phyloP scores from a whole-genome alignment of 1,140 invertebrate species.

The Lysiphlebus fabarum region DNA sequence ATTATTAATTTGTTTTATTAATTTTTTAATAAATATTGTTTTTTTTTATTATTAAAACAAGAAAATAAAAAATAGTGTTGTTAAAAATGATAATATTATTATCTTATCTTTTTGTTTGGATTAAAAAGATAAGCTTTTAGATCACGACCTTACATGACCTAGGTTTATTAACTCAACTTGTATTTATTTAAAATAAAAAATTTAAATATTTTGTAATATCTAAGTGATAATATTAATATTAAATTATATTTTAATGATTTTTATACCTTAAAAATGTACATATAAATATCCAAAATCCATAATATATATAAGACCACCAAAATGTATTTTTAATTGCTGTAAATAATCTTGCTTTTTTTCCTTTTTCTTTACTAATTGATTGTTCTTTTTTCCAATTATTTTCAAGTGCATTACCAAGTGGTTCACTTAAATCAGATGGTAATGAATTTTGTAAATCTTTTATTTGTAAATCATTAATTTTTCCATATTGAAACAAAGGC shows the following conservation, averaged over 20 bases:
- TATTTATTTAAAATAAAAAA: not conserved
- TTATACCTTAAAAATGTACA: slow-evolving; percentile 34
- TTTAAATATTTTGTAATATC: not conserved
- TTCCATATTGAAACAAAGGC: slow-evolving; percentile 40
- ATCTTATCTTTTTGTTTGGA: too few species aligned
- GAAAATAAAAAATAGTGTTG: too few species aligned
- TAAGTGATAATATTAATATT: too few species aligned
- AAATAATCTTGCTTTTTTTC: slow-evolving; percentile 43
- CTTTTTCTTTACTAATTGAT: slow-evolving; percentile 37
- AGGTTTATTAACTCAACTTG: too few species aligned
- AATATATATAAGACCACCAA: slow-evolving; percentile 34
- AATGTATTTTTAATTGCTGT: slow-evolving; percentile 49
- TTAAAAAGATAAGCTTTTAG: too few species aligned
- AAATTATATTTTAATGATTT: too few species aligned
- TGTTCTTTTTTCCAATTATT: slow-evolving; percentile 53
- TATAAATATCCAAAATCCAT: slow-evolving; percentile 36
- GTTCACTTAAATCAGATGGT: slow-evolving; percentile 58
- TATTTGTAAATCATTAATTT: slow-evolving; percentile 37
- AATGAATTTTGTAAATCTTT: slow-evolving; percentile 55
- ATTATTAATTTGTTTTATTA: too few species aligned
- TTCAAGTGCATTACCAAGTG: slow-evolving; percentile 62
- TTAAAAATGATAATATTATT: too few species aligned
- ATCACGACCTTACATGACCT: too few species aligned
- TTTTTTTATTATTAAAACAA: too few species aligned
- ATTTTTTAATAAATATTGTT: too few species aligned